Percentiles rank a stretch among this genome's conserved stretches.
Conservation (phyloP, 2,797 vertebrate species). For the Pteronotus mesoamericanus region DNA sequence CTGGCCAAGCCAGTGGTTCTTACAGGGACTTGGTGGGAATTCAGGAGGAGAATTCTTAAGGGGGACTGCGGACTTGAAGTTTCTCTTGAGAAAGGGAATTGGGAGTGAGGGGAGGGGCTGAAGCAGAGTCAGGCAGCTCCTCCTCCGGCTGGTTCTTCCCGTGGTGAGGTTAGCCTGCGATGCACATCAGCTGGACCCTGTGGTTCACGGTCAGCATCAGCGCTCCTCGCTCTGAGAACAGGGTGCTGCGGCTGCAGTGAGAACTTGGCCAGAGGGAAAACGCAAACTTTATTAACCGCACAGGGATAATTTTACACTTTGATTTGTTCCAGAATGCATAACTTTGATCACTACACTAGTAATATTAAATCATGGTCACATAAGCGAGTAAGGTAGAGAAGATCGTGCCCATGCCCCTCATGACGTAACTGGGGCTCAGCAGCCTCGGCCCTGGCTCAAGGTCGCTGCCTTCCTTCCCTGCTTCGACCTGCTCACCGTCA, state of each 20-base stretch:
- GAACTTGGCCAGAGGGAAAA: background rate
- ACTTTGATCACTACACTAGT: background rate
- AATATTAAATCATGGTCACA: background rate
- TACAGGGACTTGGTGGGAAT: background rate
- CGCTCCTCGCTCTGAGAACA: background rate
- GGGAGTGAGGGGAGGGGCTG: no score
- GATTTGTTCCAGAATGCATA: background rate
- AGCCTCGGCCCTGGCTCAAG: background rate
- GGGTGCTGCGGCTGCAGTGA: background rate
- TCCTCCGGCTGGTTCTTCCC: background rate
- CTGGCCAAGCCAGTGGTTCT: background rate
- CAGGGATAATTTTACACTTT: background rate
- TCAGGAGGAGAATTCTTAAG: background rate
- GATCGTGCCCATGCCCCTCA: background rate
- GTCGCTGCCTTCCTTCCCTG: background rate
- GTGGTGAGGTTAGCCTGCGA: background rate
- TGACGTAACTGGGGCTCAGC: background rate
- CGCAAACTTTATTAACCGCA: background rate
- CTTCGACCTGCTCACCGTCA: background rate
- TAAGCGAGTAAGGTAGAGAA: background rate
- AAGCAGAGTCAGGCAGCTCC: background rate
- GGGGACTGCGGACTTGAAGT: background rate
- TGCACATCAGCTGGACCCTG: background rate
- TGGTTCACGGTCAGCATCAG: background rate
- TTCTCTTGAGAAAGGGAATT: no score